phyloP scores from a whole-genome alignment of 2,888 invertebrate species.

The Polymixis lichenea region DNA sequence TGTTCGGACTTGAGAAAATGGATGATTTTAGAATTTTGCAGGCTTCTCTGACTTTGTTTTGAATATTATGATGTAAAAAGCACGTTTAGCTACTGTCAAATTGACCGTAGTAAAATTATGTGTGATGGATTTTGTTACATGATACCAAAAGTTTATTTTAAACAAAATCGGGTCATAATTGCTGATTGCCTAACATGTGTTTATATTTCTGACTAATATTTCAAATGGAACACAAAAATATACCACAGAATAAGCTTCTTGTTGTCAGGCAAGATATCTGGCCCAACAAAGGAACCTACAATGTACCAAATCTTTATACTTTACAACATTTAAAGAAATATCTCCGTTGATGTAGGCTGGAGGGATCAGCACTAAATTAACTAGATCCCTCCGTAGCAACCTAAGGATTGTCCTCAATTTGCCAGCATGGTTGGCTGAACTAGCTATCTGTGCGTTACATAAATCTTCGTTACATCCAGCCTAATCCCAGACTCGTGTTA shows the following conservation, averaged over 20 bases:
- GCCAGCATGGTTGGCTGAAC: constrained; percentile 43
- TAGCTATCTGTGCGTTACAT: constrained; percentile 55
- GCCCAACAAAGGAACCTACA: not conserved
- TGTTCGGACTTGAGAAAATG: constrained; percentile 15
- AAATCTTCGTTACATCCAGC: constrained; percentile 55
- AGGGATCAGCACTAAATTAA: constrained; percentile 52
- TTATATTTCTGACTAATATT: not conserved
- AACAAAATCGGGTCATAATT: not conserved
- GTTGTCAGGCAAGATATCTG: not conserved
- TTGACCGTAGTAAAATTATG: not conserved
- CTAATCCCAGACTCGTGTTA: constrained; percentile 55
- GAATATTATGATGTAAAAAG: not conserved
- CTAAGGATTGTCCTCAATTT: constrained; percentile 63
- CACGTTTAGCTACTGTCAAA: not conserved
- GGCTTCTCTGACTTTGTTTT: not conserved
- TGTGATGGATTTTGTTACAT: not conserved
- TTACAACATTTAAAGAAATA: constrained; percentile 34
- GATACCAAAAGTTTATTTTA: no score
- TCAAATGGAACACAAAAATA: not conserved
- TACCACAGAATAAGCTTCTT: not conserved
- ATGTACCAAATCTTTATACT: constrained; percentile 13
- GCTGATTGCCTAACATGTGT: not conserved
- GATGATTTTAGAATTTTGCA: constrained; percentile 7
- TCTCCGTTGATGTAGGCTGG: constrained; percentile 40
- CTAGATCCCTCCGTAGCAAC: constrained; percentile 34